Percentiles rank a stretch among this genome's conserved stretches.
These are phyloP conservation scores for Amiota minor DNA, from an alignment of 2,888 invertebrate genomes.

Conservation along the genomic window DNA sequence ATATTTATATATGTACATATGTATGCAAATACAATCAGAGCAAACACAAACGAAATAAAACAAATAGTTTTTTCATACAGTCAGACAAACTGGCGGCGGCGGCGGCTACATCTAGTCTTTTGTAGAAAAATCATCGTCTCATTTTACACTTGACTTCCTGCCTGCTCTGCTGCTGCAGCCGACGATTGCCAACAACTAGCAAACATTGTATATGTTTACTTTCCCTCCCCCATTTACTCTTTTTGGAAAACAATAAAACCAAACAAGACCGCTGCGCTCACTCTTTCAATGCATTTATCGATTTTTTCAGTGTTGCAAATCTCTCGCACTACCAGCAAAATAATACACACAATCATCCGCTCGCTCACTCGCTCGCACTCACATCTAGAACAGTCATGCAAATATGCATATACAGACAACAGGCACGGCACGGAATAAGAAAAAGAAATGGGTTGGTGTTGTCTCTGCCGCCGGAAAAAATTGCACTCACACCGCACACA, in stretches of 20 bases:
- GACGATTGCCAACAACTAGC: background rate
- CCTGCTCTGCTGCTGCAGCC: background rate
- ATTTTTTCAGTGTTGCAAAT: conserved; percentile 63
- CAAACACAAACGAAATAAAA: too few relatives aligned
- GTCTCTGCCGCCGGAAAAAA: conserved; percentile 58
- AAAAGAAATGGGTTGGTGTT: conserved; percentile 2
- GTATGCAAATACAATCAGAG: too few relatives aligned
- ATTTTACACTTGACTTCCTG: conserved; percentile 35
- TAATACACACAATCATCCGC: conserved; percentile 39
- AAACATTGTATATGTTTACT: background rate
- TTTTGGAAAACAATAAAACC: conserved; percentile 1
- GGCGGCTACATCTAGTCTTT: too few relatives aligned
- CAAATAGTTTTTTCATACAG: too few relatives aligned
- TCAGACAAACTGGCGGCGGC: too few relatives aligned
- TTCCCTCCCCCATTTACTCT: background rate
- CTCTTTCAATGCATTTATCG: conserved; percentile 58
- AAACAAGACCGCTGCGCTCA: background rate
- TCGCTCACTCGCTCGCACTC: conserved; percentile 23
- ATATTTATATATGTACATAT: background rate
- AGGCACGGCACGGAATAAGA: background rate
- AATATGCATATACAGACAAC: background rate
- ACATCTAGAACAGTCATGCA: background rate
- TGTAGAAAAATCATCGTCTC: conserved; percentile 57
- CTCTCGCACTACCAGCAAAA: conserved; percentile 46
- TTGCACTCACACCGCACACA: conserved; percentile 37